Evolutionary conservation across 2,888 invertebrate species (phyloP), one percentile per base, ranked within the genome.

Genomic region (Romanomermis culicivorax): DNA sequence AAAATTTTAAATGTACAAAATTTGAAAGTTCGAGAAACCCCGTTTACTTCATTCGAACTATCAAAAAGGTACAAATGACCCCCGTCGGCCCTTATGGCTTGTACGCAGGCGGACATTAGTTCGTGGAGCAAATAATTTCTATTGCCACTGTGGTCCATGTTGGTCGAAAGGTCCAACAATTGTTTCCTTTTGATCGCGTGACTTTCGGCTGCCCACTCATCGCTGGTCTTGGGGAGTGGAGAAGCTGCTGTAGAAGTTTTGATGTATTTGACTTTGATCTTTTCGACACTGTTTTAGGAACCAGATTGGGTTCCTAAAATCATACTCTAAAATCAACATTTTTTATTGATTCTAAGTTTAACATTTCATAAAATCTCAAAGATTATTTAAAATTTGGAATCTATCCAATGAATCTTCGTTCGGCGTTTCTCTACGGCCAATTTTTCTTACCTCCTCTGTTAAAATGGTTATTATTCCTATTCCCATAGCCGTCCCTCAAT

Each of bases 91-190:
- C 76, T 76, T 1, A 81, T 76, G 0, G 80, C 78, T 17, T 76
- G 74, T 26, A 77, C 76, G 52, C 82, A 78, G 64, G 79, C 79
- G 51, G 73, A 74, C 0, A 79, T 77, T 42, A 83, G 67, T 68
- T 82, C 81, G 73, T 77, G 77, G 24, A 82, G 64, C 1, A 82
- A 78, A 42, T 77, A 74, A 54, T 77, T 74, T 63, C 79, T 79
- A 51, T 76, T 78, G 0, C 78, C 76, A 53, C 77, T 75, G 47
- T 66, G 63, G 27, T 76, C 71, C 57, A 81, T 70, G 27, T 76
- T 77, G 52, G 75, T 74, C 1, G 80, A 77, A 51, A 82, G 68
- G 60, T 79, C 77, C 60, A 75, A 73, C 29, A 79, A 70, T 75
- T 79, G 77, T 64, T 77, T 76, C 53, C 78, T 72, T 66, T 79